Evolutionary conservation across 1,140 invertebrate genomes (phyloP), one percentile per base, ranked within the genome.

Genomic region (Anoplophora glabripennis): DNA sequence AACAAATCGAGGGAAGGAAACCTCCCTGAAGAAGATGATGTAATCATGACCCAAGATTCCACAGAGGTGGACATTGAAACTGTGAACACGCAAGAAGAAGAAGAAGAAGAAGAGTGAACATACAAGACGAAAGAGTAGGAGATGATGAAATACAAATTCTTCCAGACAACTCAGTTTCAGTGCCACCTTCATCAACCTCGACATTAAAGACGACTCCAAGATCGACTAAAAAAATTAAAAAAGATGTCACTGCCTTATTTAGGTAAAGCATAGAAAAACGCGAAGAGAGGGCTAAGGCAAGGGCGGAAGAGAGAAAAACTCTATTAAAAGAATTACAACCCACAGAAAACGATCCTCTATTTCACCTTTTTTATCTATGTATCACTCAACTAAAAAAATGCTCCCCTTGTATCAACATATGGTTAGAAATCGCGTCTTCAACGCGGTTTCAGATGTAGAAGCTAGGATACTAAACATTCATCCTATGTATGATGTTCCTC

Each of bases 1-100:
- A 53, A 53, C 41, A 49, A 38, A 55, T 21, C 33, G 9, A 12
- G 52, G 37, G 33, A 56, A 57, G 47, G 44, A 17, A 56, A 56
- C 44, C 28, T 56, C 21, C 18, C 8, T 3, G 42, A 56, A 15
- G 33, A 47, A 12, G 45, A 46, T 12, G 44, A 46, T 46, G 5
- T 35, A 44, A 55, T 47, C 53, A 7, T 55, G 9, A 44, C 15
- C 18, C 7, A 46, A 46, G 9, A 55, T 46, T 55, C 7, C 12
- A 18, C 35, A 45, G 12, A 55, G 45, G 21, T 10, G 47, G 21
- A 14, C 35, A 38, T 11, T 53, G 51, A n/a, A 53, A 40, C 14
- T 40, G 11, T 40, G 37, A 12, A 40, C 37, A n/a, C 37, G 11
- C 11, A 40, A 40, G 14, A 40, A n/a, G 40, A 14, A 41, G 40